Evolutionary conservation across 2,888 invertebrate species (phyloP).

Genomic region (Diogma glabrata): DNA sequence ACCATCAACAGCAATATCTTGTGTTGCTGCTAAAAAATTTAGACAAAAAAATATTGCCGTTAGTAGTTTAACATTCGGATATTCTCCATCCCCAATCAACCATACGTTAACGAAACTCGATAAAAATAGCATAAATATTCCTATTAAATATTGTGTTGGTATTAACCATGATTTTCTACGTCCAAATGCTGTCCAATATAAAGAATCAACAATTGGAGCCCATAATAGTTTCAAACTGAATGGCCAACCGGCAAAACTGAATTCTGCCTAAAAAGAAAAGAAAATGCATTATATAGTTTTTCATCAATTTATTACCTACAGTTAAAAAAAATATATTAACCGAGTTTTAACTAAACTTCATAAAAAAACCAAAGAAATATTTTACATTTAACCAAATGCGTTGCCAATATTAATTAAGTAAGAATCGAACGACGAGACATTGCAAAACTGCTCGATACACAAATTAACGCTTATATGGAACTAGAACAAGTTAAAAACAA

Average conservation of each 20-base stretch:
- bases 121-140: constrained; percentile 77
- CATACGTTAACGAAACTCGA: constrained; percentile 65
- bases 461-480: no score
- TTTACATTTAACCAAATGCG: no score
- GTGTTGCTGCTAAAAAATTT: constrained; percentile 95
- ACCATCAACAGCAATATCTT: constrained; percentile 99
- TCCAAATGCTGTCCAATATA: constrained; percentile 75
- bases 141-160: constrained; percentile 85
- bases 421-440: no score
- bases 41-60: constrained; percentile 81
- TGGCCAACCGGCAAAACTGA: constrained; percentile 91
- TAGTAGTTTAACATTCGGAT: constrained; percentile 62
- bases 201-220: constrained; percentile 96
- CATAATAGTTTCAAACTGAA: constrained; percentile 87
- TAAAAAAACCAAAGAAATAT: no score
- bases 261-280: constrained; percentile 52
- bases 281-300: constrained; percentile 17
- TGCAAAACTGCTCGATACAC: no score
- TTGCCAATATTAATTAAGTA: no score
- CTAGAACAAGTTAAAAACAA: no score
- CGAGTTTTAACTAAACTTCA: no score
- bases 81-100: constrained; percentile 47
- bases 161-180: constrained; percentile 92
- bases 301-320: no score
- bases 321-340: no score